These are phyloP conservation scores for Itoplectis maculator DNA, from an alignment of 2,888 invertebrate species.

Conservation along the genomic window DNA sequence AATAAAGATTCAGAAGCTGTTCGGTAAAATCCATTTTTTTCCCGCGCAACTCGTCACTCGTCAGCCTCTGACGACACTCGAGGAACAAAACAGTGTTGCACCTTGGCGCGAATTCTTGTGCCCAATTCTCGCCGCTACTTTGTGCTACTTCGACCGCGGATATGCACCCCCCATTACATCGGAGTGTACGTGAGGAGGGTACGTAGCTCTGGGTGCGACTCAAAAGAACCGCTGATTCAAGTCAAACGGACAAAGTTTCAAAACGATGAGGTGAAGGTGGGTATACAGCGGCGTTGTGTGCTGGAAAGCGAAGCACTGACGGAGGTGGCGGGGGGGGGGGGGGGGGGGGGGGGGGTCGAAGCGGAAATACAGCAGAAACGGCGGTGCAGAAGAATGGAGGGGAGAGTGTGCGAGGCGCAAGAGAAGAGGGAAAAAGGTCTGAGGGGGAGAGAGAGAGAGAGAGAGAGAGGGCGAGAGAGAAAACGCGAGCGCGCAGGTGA, in stretches of 20 bases:
- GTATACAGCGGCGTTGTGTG: slow-evolving; percentile 34
- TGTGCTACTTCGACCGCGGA: neutral
- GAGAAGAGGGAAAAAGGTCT: slow-evolving; percentile 12
- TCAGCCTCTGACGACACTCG: no score
- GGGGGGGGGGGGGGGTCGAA: neutral
- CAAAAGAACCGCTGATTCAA: slow-evolving; percentile 60
- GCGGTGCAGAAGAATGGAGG: slow-evolving; percentile 19
- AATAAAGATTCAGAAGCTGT: no score
- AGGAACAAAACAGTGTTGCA: neutral
- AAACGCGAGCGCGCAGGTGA: slow-evolving; percentile 48
- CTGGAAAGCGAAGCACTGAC: slow-evolving; percentile 18
- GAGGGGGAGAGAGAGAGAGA: neutral
- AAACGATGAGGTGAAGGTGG: slow-evolving; percentile 49
- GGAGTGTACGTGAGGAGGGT: neutral
- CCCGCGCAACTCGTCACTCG: no score
- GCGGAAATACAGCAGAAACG: slow-evolving; percentile 30
- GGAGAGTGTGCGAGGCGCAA: slow-evolving; percentile 25
- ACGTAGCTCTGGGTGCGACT: neutral
- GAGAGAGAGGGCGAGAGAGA: slow-evolving; percentile 11
- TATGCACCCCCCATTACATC: neutral
- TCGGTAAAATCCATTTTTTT: no score
- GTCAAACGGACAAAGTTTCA: slow-evolving; percentile 59
- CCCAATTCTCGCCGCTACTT: neutral
- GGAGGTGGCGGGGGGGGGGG: no score
- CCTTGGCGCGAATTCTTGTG: neutral